phyloP scores from a whole-genome alignment of 2,113 vertebrate species.

The Mellivora capensis region DNA sequence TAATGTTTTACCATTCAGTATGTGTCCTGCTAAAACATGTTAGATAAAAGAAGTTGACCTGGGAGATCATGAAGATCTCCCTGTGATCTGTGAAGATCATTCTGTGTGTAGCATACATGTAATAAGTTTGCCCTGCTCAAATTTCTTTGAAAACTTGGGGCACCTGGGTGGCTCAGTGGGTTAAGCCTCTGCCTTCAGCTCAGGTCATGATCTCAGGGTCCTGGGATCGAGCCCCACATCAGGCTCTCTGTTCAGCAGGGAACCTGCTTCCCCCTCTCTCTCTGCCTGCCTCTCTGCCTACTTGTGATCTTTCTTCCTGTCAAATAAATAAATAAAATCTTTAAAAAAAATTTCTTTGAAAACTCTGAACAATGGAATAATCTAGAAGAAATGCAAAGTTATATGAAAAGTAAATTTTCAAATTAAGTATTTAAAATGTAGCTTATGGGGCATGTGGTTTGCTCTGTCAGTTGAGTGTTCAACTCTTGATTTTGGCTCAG shows the following conservation, averaged over 20 bases:
- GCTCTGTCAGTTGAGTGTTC: neutral
- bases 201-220: too few species aligned
- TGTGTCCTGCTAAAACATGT: neutral
- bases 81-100: neutral
- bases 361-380: neutral
- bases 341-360: conserved; percentile 23
- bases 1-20: neutral
- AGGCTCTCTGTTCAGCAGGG: too few species aligned
- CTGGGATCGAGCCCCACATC: too few species aligned
- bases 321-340: too few species aligned
- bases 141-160: conserved; percentile 25
- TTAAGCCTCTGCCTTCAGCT: too few species aligned
- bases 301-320: too few species aligned
- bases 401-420: neutral
- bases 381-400: neutral
- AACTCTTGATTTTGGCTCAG: neutral
- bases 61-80: neutral
- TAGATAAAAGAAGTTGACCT: neutral
- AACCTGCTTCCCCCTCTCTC: too few species aligned
- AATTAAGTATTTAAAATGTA: neutral
- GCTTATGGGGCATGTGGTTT: neutral
- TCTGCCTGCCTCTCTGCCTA: too few species aligned
- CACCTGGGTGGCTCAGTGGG: too few species aligned
- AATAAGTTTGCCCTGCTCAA: neutral
- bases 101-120: neutral